phyloP scores from a whole-genome alignment of 2,888 invertebrate genomes.

The Lasius fuliginosus region DNA sequence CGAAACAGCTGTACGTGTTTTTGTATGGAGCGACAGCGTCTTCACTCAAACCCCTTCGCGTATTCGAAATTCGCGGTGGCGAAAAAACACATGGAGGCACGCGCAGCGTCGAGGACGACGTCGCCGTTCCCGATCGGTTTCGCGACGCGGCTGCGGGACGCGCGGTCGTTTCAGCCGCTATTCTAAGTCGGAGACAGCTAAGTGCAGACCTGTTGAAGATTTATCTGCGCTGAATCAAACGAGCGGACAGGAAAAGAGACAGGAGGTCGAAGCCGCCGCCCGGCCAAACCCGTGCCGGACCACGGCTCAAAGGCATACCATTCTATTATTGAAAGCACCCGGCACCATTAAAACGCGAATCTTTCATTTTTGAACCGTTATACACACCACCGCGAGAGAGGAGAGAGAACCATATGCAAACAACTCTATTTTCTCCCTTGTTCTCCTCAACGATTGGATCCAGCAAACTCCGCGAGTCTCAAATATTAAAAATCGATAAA shows the following conservation, averaged over 20 bases:
- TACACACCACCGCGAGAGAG: constrained; percentile 30
- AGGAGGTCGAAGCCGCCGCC: constrained; percentile 14
- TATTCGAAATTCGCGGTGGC: background rate
- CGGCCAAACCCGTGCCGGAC: constrained; percentile 52
- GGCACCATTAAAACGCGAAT: constrained; percentile 65
- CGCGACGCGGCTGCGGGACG: constrained; percentile 41
- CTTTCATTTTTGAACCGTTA: constrained; percentile 68
- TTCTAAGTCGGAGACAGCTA: constrained; percentile 76
- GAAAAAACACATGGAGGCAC: constrained; percentile 18
- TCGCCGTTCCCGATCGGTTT: constrained; percentile 50
- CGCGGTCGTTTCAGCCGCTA: constrained; percentile 69
- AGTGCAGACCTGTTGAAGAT: constrained; percentile 81
- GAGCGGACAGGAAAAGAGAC: constrained; percentile 59
- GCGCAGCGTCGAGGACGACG: background rate
- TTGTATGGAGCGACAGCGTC: background rate
- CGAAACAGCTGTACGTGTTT: constrained; percentile 2
- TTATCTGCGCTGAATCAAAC: constrained; percentile 81
- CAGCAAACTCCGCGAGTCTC: background rate
- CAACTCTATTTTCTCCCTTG: constrained; percentile 4
- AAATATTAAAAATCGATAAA: background rate
- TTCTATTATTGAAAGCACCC: constrained; percentile 83
- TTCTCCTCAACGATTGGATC: background rate
- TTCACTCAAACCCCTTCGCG: background rate
- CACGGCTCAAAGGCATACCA: constrained; percentile 82
- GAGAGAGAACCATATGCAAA: constrained; percentile 22